A percentile compares a stretch with the other conserved stretches of the same genome.
Evolutionary conservation across 2,113 vertebrate species (phyloP).

Genomic region (Nyctereutes procyonoides): DNA sequence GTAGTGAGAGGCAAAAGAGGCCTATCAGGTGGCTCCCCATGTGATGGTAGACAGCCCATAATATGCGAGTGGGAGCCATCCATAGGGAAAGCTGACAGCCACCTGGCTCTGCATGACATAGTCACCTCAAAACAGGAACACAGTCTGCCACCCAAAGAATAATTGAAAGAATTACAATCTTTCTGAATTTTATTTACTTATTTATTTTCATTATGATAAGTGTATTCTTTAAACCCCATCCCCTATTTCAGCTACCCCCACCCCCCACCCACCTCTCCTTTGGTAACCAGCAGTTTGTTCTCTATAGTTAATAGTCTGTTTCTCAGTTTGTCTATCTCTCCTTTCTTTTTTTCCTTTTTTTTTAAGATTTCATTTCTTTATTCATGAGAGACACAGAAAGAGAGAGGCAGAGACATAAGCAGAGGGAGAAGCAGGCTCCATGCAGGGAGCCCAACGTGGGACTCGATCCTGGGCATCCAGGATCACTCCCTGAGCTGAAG

Average conservation of each 20-base stretch:
- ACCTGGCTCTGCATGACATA: rapidly evolving
- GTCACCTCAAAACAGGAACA: background rate
- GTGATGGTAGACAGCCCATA: rapidly evolving
- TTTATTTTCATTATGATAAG: background rate
- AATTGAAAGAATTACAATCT: background rate
- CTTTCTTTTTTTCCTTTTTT: background rate
- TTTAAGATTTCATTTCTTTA: too few species aligned
- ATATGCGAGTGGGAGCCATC: rapidly evolving
- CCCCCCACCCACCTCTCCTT: background rate
- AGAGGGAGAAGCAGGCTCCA: too few species aligned
- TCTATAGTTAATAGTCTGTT: background rate
- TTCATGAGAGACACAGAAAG: too few species aligned
- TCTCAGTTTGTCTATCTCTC: background rate
- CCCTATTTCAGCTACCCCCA: background rate
- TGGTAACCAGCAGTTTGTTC: background rate
- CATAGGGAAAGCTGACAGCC: background rate
- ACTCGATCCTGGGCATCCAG: too few species aligned
- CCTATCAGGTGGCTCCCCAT: background rate
- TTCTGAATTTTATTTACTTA: background rate
- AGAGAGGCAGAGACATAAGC: too few species aligned
- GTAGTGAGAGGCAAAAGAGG: background rate
- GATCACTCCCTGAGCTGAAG: too few species aligned
- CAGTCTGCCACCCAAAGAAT: background rate
- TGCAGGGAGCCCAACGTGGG: too few species aligned
- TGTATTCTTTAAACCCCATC: background rate